Percentiles rank a stretch among this genome's conserved stretches.
Conservation (phyloP, 1,140 invertebrate species). For the Calliopsis andreniformis region DNA sequence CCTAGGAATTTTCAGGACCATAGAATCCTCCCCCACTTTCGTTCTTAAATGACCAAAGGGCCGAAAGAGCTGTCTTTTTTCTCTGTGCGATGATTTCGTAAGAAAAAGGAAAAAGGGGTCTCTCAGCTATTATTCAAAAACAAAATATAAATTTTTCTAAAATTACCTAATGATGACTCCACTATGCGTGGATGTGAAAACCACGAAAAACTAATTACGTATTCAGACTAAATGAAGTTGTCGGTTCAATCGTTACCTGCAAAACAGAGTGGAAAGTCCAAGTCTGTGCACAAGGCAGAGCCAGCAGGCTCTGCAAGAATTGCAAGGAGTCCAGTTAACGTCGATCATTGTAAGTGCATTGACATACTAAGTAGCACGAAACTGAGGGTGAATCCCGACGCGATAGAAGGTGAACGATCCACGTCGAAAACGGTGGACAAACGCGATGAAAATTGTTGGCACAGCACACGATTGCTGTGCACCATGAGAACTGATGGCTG, state of each 20-base stretch:
- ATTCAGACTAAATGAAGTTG: too few species aligned
- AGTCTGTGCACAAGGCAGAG: constrained; percentile 36
- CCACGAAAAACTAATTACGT: too few species aligned
- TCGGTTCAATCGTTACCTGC: constrained; percentile 64
- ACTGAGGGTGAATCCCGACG: too few species aligned
- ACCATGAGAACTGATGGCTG: constrained; percentile 67
- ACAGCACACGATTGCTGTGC: constrained; percentile 58
- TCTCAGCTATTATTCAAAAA: too few species aligned
- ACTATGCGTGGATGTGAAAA: too few species aligned
- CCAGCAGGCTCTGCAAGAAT: constrained; percentile 58
- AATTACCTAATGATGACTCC: too few species aligned
- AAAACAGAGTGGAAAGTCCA: constrained; percentile 25
- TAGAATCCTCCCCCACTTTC: constrained; percentile 13
- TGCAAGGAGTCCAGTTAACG: constrained; percentile 19
- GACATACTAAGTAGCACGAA: neutral
- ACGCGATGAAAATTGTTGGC: constrained; percentile 68
- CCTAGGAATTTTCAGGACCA: constrained; percentile 10
- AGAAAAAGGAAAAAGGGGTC: neutral
- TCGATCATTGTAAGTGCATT: constrained; percentile 40
- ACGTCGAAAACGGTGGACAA: neutral
- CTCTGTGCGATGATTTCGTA: constrained; percentile 5
- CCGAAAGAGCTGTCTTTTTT: neutral
- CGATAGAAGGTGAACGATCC: constrained; percentile 44
- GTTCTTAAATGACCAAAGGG: constrained; percentile 18
- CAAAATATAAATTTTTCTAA: too few species aligned